phyloP scores from a whole-genome alignment of 2,888 invertebrate genomes.

The Drosophila longiperda region DNA sequence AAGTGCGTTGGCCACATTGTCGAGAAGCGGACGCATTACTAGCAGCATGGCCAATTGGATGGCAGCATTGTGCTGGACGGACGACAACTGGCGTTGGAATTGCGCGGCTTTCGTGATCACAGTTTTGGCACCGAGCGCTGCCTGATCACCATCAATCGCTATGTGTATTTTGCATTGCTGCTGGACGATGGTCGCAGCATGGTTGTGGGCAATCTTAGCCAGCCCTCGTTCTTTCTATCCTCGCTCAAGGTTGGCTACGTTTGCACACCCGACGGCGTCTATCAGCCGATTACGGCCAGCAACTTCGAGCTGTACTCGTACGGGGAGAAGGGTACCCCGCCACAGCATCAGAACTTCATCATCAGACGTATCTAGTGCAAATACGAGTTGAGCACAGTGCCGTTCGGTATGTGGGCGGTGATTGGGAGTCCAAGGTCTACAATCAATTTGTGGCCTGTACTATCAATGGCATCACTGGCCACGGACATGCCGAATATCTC shows the following conservation, averaged over 20 bases:
- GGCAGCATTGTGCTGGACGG: no score
- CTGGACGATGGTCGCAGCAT: constrained; percentile 89
- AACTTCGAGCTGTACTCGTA: constrained; percentile 89
- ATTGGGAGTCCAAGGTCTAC: constrained; percentile 89
- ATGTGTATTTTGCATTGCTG: constrained; percentile 91
- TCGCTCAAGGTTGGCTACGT: constrained; percentile 89
- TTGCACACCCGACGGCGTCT: constrained; percentile 86
- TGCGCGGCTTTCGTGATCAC: no score
- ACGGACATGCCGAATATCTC: constrained; percentile 91
- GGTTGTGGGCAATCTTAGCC: constrained; percentile 90
- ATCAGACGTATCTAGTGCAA: constrained; percentile 87
- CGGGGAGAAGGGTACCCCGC: constrained; percentile 88
- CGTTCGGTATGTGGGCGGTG: constrained; percentile 88
- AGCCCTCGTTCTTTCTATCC: constrained; percentile 86
- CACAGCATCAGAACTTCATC: constrained; percentile 88
- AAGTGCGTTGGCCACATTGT: no score
- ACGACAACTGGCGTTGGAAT: no score
- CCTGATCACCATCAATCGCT: constrained; percentile 91
- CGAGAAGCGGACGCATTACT: no score
- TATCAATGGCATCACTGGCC: constrained; percentile 87
- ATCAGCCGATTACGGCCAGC: constrained; percentile 87
- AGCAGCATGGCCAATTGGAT: no score
- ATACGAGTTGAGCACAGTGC: constrained; percentile 87
- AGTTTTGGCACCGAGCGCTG: no score
- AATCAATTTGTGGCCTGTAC: constrained; percentile 87